Evolutionary conservation across 2,797 vertebrate genomes (phyloP).

Genomic region (Propithecus perrieri): DNA sequence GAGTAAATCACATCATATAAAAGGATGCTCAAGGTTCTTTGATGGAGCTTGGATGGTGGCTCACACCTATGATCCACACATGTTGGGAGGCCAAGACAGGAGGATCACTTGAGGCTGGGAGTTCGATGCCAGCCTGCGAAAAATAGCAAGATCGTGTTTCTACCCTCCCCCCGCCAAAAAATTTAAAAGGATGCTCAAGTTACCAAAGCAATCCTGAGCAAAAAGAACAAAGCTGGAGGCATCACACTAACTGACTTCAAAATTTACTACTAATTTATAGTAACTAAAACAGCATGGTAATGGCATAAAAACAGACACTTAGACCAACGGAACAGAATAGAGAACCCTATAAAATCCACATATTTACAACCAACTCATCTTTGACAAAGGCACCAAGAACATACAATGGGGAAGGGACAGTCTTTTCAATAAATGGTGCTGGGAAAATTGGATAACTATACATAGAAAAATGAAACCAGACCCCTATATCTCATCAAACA

Average conservation of each 20-base stretch:
- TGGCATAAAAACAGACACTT: not conserved
- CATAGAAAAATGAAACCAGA: too few species aligned
- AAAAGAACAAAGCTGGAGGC: not conserved
- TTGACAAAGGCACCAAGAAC: too few species aligned
- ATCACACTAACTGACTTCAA: not conserved
- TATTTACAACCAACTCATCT: not conserved
- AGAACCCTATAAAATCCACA: not conserved
- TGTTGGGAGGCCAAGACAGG: not conserved
- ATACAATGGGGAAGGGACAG: too few species aligned
- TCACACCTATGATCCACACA: not conserved
- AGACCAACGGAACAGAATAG: not conserved
- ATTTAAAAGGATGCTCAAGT: not conserved
- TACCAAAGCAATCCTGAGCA: not conserved
- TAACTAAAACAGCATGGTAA: not conserved
- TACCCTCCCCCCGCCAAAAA: not conserved
- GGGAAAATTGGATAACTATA: too few species aligned
- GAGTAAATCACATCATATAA: not conserved
- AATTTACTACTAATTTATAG: not conserved
- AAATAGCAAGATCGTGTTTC: not conserved
- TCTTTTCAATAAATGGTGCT: too few species aligned
- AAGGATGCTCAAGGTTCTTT: not conserved
- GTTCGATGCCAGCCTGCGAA: not conserved
- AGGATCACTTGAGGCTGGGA: not conserved
- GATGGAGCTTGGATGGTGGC: not conserved
- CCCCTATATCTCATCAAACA: too few species aligned